Percentiles rank a stretch among this genome's conserved stretches.
Conservation (phyloP, 2,888 invertebrate genomes). For the Tetragnatha montana region DNA sequence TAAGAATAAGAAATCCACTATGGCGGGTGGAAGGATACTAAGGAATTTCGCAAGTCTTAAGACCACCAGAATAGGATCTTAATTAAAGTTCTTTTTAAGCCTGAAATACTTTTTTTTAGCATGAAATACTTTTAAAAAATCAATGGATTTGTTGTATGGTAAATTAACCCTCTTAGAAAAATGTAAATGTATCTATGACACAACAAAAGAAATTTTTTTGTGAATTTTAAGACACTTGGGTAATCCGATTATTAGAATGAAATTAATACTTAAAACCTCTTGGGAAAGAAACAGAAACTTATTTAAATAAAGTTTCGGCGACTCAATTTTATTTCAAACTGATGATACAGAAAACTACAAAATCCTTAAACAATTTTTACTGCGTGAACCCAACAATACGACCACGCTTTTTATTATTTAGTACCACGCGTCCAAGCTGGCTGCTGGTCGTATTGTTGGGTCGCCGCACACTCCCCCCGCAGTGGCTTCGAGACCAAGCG, state of each 20-base stretch:
- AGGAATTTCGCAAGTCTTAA: neutral
- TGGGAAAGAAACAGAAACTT: too few relatives aligned
- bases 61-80: neutral
- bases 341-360: too few relatives aligned
- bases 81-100: neutral
- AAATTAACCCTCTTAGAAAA: neutral
- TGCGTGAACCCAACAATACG: too few relatives aligned
- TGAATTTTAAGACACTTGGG: neutral
- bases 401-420: too few relatives aligned
- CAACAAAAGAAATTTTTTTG: neutral
- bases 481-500: too few relatives aligned
- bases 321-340: too few relatives aligned
- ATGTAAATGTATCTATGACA: neutral
- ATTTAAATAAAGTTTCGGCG: too few relatives aligned
- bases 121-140: neutral
- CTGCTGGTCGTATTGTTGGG: too few relatives aligned
- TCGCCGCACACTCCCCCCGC: too few relatives aligned
- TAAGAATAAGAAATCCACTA: neutral
- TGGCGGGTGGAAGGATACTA: neutral
- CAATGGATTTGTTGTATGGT: neutral
- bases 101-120: neutral
- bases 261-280: neutral
- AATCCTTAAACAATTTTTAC: too few relatives aligned
- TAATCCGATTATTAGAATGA: neutral
- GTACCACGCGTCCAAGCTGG: too few relatives aligned